phyloP scores from a whole-genome alignment of 2,797 vertebrate genomes.

The Lophius americanus region DNA sequence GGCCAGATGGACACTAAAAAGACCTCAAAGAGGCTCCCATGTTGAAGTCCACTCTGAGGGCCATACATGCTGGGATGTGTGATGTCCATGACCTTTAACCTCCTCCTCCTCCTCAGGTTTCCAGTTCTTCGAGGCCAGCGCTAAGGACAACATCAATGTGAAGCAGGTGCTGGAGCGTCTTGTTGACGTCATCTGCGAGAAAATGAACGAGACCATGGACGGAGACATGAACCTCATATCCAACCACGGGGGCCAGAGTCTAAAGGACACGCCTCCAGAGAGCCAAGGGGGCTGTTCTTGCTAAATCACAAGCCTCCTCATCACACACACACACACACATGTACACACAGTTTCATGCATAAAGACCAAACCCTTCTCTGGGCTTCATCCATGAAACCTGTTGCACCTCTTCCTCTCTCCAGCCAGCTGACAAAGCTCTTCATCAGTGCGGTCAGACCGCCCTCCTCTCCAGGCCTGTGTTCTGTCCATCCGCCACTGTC shows the following conservation, averaged over 20 bases:
- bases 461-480: conserved; percentile 1
- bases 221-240: conserved; percentile 65
- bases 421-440: conserved; percentile 30
- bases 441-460: conserved; percentile 22
- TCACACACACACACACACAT: conserved; percentile 7
- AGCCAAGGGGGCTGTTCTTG: conserved; percentile 83
- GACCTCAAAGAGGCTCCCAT: no score
- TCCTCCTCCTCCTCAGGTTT: conserved; percentile 78
- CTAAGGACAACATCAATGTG: conserved; percentile 91
- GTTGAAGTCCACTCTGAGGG: no score
- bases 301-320: conserved; percentile 57
- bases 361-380: conserved; percentile 44
- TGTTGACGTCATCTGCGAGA: conserved; percentile 92
- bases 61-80: no score
- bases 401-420: conserved; percentile 21
- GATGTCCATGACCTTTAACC: no score
- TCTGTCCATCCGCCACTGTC: conserved; percentile 1
- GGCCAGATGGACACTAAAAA: no score
- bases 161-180: conserved; percentile 92
- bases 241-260: conserved; percentile 77
- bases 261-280: conserved; percentile 75
- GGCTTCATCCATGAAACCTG: conserved; percentile 45
- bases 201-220: conserved; percentile 91
- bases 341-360: conserved; percentile 9
- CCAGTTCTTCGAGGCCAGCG: conserved; percentile 93